Conservation (phyloP, 1,140 invertebrate genomes). For the Periplaneta americana region DNA sequence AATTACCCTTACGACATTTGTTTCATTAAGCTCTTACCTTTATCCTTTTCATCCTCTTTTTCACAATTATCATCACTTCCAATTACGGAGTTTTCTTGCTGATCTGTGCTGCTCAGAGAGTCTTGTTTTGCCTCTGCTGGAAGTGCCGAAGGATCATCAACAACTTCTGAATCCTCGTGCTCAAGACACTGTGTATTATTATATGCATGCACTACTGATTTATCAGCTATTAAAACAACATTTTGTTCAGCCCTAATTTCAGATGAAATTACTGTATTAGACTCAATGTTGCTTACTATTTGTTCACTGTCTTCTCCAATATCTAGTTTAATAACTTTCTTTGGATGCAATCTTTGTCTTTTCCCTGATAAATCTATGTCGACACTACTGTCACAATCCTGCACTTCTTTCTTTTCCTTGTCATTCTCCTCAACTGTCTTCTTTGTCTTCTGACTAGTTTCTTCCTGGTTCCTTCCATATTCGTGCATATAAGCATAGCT, state of each 20-base stretch:
- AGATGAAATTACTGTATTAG: not conserved
- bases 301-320: not conserved
- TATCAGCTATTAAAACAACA: not conserved
- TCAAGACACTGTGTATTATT: not conserved
- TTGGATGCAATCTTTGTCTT: not conserved
- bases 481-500: not conserved
- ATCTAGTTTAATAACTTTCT: not conserved
- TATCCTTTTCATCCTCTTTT: not conserved
- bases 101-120: not conserved
- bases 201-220: not conserved
- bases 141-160: not conserved
- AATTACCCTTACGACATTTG: too few relatives aligned
- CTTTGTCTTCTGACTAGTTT: not conserved
- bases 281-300: not conserved
- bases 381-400: not conserved
- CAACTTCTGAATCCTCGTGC: not conserved
- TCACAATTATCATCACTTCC: not conserved
- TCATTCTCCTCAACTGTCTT: not conserved
- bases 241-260: not conserved
- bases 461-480: not conserved
- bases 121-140: not conserved
- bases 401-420: not conserved
- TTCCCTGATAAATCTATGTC: not conserved
- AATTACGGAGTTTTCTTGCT: not conserved
- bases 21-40: not conserved